Conservation (phyloP, 1,140 invertebrate species). For the Drosophila cardini region DNA sequence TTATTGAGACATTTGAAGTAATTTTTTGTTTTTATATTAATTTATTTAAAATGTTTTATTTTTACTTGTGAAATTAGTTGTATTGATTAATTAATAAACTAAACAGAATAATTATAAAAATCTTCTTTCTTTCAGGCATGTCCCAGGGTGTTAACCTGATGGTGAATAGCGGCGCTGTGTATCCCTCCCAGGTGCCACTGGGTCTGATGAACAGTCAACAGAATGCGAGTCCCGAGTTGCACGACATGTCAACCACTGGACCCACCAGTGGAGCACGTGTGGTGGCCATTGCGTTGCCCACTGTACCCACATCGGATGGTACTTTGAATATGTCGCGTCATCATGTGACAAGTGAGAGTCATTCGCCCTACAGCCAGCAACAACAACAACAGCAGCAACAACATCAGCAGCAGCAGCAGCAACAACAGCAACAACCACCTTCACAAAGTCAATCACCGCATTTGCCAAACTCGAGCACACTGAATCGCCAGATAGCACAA, state of each 20-base stretch:
- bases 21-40: too few species aligned
- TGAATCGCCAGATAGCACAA: slow-evolving; percentile 84
- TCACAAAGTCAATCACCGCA: slow-evolving; percentile 83
- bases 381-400: slow-evolving; percentile 45
- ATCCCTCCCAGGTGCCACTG: slow-evolving; percentile 74
- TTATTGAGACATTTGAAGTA: too few species aligned
- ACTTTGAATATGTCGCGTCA: slow-evolving; percentile 76
- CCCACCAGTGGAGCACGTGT: slow-evolving; percentile 50
- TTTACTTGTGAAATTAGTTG: neutral
- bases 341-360: slow-evolving; percentile 76
- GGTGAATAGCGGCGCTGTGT: slow-evolving; percentile 54
- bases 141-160: slow-evolving; percentile 67
- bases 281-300: slow-evolving; percentile 51
- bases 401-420: slow-evolving; percentile 56
- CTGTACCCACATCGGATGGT: slow-evolving; percentile 58
- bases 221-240: slow-evolving; percentile 69
- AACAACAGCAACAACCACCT: slow-evolving; percentile 58
- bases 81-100: too few species aligned
- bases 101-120: too few species aligned
- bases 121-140: slow-evolving; percentile 57
- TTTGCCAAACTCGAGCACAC: slow-evolving; percentile 73
- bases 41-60: neutral
- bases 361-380: slow-evolving; percentile 75
- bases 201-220: slow-evolving; percentile 53
- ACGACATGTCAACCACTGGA: slow-evolving; percentile 75